These are phyloP conservation scores for Phrynosoma blainvillii DNA, from an alignment of 2,113 vertebrate species.

Conservation along the genomic window DNA sequence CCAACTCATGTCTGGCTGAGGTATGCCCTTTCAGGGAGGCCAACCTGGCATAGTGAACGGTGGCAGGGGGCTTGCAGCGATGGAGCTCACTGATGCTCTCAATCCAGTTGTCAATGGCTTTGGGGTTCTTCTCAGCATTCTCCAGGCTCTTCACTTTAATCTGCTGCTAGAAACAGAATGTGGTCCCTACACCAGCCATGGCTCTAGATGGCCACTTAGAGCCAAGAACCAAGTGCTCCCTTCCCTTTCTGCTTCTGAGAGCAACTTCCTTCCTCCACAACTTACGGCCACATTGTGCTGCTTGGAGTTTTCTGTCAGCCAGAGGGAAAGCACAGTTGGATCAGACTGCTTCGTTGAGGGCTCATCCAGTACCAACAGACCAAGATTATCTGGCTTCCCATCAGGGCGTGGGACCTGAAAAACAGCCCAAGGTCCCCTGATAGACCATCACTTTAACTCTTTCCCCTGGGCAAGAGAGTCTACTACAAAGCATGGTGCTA, in stretches of 20 bases:
- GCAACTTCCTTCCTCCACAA: accelerated
- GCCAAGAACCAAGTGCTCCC: no score
- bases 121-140: conserved; percentile 85
- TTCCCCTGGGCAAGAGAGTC: no score
- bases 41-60: conserved; percentile 85
- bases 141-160: conserved; percentile 89
- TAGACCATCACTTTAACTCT: accelerated
- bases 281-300: conserved; percentile 87
- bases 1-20: no score
- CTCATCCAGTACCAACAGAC: conserved; percentile 91
- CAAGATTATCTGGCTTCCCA: conserved; percentile 85
- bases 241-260: accelerated
- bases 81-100: conserved; percentile 89
- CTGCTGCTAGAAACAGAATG: conserved; percentile 75
- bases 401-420: conserved; percentile 89
- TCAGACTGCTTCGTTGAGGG: conserved; percentile 94
- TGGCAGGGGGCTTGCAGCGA: conserved; percentile 82
- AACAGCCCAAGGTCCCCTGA: background rate
- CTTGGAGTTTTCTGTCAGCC: conserved; percentile 92
- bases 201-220: background rate
- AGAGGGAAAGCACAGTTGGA: conserved; percentile 91
- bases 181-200: accelerated
- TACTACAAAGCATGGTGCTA: background rate
- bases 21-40: background rate
- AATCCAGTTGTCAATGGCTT: conserved; percentile 87